These are phyloP conservation scores for Kryptopterus vitreolus DNA, from an alignment of 2,797 vertebrate species.

Conservation along the genomic window DNA sequence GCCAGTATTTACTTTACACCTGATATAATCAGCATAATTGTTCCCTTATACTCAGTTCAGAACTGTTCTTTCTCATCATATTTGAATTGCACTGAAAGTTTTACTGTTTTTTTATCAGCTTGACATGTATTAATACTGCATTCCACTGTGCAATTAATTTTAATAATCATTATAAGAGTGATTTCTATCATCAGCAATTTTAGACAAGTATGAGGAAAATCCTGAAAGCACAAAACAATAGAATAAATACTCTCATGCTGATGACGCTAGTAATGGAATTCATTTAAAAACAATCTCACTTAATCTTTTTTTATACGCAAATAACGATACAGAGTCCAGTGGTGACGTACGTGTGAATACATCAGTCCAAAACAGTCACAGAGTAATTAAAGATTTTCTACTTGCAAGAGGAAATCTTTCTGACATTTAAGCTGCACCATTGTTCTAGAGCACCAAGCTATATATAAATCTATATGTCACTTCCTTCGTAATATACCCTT, in stretches of 20 bases:
- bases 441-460: neutral
- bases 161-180: too few species aligned
- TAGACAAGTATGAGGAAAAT: neutral
- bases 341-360: neutral
- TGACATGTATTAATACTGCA: neutral
- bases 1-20: neutral
- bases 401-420: neutral
- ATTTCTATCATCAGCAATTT: neutral
- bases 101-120: neutral
- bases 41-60: neutral
- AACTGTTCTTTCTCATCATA: neutral
- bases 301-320: neutral
- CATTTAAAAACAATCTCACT: neutral
- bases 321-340: neutral
- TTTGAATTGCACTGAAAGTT: neutral
- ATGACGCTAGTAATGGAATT: neutral
- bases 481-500: neutral
- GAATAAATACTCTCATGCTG: neutral
- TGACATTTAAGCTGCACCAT: constrained; percentile 30
- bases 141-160: neutral
- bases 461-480: constrained; percentile 5
- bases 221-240: neutral
- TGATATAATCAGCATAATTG: neutral
- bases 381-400: constrained; percentile 17
- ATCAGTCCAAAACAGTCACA: neutral